Evolutionary conservation across 1,140 invertebrate species (phyloP).

Genomic region (Brachystomella parvula): DNA sequence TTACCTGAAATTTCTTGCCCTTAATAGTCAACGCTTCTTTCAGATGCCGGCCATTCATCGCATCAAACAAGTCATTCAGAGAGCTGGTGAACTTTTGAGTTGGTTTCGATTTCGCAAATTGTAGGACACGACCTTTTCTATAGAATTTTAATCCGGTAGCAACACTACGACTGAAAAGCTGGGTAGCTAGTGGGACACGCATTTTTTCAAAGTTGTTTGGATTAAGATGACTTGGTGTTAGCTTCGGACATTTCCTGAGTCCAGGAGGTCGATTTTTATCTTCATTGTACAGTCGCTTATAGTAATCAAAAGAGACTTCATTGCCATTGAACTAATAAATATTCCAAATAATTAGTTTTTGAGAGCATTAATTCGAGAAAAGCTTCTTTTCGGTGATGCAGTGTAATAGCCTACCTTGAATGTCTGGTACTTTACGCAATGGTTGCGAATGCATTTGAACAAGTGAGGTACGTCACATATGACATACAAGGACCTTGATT

Average conservation of each 20-base stretch:
- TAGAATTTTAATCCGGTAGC: conserved; percentile 11
- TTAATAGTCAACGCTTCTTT: neutral
- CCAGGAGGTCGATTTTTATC: neutral
- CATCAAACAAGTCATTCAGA: conserved; percentile 15
- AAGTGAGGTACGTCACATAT: conserved; percentile 14
- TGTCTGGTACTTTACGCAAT: neutral
- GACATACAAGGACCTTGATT: conserved; percentile 4
- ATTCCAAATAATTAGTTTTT: neutral
- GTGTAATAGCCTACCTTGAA: conserved; percentile 5
- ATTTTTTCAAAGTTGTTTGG: conserved; percentile 22
- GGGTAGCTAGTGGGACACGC: conserved; percentile 6
- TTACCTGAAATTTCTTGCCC: neutral
- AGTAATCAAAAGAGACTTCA: neutral
- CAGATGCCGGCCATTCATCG: neutral
- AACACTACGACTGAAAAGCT: conserved; percentile 13
- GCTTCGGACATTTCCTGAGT: neutral
- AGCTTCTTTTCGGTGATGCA: too few relatives aligned
- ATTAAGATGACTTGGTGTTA: conserved; percentile 4
- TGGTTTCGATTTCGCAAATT: neutral
- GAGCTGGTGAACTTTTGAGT: conserved; percentile 12
- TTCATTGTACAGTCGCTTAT: neutral
- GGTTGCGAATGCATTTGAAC: conserved; percentile 17
- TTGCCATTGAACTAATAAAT: neutral
- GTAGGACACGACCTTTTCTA: neutral
- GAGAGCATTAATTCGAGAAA: too few relatives aligned